phyloP scores from a whole-genome alignment of 2,113 vertebrate species.

The Otis tarda region DNA sequence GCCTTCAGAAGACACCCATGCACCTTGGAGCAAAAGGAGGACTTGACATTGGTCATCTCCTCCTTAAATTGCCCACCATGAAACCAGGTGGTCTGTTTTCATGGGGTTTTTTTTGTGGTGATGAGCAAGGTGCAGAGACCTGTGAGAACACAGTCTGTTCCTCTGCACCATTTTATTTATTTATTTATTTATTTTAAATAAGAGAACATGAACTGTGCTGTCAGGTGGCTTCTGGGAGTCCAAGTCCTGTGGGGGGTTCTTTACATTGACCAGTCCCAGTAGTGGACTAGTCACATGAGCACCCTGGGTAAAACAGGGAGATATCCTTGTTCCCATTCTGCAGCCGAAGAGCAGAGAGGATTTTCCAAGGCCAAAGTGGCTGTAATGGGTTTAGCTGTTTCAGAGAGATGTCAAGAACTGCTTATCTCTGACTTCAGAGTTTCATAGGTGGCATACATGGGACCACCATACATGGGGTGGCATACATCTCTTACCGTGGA shows the following conservation, averaged over 20 bases:
- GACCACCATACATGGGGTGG: too few species aligned
- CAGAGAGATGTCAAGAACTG: not conserved
- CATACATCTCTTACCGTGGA: not conserved
- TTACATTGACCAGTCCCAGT: not conserved
- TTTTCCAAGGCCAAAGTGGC: not conserved
- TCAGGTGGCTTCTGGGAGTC: not conserved
- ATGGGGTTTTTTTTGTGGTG: accelerated
- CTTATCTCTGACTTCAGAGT: not conserved
- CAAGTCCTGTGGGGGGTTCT: not conserved
- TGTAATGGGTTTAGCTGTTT: not conserved
- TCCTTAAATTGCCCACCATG: not conserved
- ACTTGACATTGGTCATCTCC: not conserved
- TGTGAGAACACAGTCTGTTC: not conserved
- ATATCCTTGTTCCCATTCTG: not conserved
- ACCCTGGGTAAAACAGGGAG: not conserved
- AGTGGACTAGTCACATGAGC: not conserved
- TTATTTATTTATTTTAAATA: not conserved
- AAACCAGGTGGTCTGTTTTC: not conserved
- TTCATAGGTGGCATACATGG: not conserved
- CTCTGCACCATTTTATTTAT: not conserved
- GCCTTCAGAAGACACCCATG: not conserved
- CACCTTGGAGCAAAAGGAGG: not conserved
- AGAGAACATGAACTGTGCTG: not conserved
- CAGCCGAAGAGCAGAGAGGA: not conserved
- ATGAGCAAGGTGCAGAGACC: not conserved